Percentiles rank a stretch among this genome's conserved stretches.
Conservation (phyloP, 2,888 invertebrate species). For the Linyphia triangularis region DNA sequence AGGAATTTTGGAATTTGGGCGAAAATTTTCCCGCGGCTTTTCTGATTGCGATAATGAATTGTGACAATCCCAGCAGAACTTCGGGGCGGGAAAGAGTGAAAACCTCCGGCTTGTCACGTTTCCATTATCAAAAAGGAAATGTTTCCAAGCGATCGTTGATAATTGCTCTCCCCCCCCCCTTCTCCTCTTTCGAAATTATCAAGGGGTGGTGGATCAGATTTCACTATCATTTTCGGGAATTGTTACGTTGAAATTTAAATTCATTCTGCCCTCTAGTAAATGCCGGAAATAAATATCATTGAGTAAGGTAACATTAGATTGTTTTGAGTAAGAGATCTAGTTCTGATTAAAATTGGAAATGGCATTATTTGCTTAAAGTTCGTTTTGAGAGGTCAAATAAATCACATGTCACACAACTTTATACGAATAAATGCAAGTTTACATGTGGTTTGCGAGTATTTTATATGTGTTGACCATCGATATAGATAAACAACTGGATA, state of each 20-base stretch:
- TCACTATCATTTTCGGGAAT: conserved; percentile 39
- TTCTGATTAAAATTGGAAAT: no score
- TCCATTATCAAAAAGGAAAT: conserved; percentile 68
- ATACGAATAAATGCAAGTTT: no score
- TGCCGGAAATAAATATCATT: background rate
- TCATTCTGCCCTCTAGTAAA: conserved; percentile 9
- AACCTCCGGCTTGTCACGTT: conserved; percentile 66
- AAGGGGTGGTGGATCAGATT: conserved; percentile 42
- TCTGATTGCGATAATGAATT: conserved; percentile 73
- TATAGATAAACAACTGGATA: no score
- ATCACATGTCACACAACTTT: no score
- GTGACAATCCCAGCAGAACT: conserved; percentile 60
- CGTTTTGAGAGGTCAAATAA: no score
- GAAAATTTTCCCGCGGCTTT: conserved; percentile 65
- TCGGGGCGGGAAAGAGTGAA: conserved; percentile 18
- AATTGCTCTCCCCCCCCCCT: no score
- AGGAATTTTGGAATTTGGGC: conserved; percentile 58
- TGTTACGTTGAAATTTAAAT: conserved; percentile 22
- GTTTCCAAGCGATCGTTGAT: conserved; percentile 69
- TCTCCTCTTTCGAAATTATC: conserved; percentile 58
- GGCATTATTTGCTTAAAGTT: no score
- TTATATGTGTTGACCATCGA: no score
- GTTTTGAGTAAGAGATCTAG: background rate
- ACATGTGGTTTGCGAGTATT: no score
- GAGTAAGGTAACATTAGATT: background rate